Evolutionary conservation across 2,888 invertebrate species (phyloP), one percentile per base, ranked within the genome.

Genomic region (Microchrysa polita): DNA sequence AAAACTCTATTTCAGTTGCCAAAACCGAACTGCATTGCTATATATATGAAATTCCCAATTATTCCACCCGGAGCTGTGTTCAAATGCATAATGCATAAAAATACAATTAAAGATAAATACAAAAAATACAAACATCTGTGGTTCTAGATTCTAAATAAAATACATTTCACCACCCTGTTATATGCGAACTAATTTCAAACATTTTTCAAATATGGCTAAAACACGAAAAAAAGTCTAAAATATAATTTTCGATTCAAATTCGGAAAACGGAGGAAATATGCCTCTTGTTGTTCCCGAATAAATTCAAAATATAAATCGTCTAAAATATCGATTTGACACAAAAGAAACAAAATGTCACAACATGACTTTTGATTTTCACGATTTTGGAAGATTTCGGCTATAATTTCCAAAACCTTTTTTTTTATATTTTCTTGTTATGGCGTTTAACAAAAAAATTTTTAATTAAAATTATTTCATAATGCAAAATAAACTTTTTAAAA

Each of bases 1-100:
- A 34, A 34, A 34, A n/a, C n/a, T n/a, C n/a, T n/a, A n/a, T n/a
- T n/a, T n/a, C n/a, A n/a, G n/a, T n/a, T n/a, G n/a, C n/a, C n/a
- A 34, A 7, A 34, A 5, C 27, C 27, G 7, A 34, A 34, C 27
- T 5, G 7, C 27, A 34, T 34, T 34, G 27, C 27, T 7, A 34
- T 5, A 34, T 5, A 34, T 61, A 61, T 23, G 61, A 61, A 34
- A 23, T 61, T 61, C 40, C 61, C 16, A 61, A 73, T 34, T 34
- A 34, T 77, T 78, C 79, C 78, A 78, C 78, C 77, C 78, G 80
- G 82, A 81, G 83, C 83, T 84, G 84, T 84, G 84, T 84, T 84
- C 84, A 84, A 79, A 80, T 80, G 9, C 2, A 34, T 34, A 79
- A 80, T 80, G 9, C 2, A 34, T 34, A 34, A 34, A 34, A 34